Evolutionary conservation across 1,140 invertebrate species (phyloP), one percentile per base, ranked within the genome.

Genomic region (Cydia amplana): DNA sequence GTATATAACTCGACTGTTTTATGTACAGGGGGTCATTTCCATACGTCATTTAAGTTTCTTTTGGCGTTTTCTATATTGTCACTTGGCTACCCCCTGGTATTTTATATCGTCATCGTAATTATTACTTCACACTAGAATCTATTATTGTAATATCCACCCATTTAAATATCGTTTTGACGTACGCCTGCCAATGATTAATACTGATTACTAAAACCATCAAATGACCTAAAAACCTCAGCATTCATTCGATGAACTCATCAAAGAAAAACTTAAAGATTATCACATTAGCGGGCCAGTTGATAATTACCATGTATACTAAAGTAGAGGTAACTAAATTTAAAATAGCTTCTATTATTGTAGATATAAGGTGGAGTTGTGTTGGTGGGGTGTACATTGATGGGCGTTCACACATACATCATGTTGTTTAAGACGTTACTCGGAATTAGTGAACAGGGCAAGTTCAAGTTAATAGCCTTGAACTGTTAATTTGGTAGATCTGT

Each of bases 331-430:
- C 64, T 25, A 32, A 10, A 40, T 18, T 70, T 36, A 70, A 36
- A 70, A 36, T 18, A 36, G 6, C n/a, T 32, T 70, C 18, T 70
- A 70, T 43, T 25, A 20, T 10, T 28, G n/a, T 70, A n/a, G 65
- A 18, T 12, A 70, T 70, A 70, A 70, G 32, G 23, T 23, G 2
- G 28, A 36, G 5, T 18, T n/a, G 28, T 80, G 74, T 75, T 79
- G 83, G 43, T 67, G 75, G 82, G 78, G 78, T 76, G 74, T 78
- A 77, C 81, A 78, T 84, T 82, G 73, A 87, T 91, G 90, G 90
- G 89, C 90, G 90, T 91, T 85, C 85, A 81, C 88, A 82, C 84
- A 88, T 89, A 84, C 83, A 91, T 90, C 89, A 91, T 90, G 86
- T 88, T 88, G 87, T 89, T 85, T 90, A 89, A 89, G 88, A 91